phyloP scores from a whole-genome alignment of 1,140 invertebrate species.

The Sarcophaga peregrina region DNA sequence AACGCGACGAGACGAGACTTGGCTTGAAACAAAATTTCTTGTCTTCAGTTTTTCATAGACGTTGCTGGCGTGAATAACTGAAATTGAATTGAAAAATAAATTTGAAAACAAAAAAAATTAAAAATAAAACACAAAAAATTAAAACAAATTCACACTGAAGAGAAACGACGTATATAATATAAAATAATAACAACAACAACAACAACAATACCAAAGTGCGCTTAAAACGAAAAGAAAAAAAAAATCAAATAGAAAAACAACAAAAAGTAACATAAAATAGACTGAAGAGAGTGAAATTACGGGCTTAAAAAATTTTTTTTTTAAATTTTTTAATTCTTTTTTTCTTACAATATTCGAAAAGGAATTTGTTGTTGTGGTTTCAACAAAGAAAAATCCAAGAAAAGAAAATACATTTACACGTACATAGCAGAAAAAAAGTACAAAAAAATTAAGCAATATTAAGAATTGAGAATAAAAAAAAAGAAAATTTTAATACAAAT shows the following conservation, averaged over 20 bases:
- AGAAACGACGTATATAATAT: not conserved
- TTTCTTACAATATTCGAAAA: not conserved
- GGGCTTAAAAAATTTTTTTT: constrained; percentile 23
- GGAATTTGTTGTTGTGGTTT: not conserved
- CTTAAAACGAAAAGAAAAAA: constrained; percentile 29
- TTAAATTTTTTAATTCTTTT: not conserved
- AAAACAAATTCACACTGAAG: not conserved
- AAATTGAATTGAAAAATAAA: not conserved
- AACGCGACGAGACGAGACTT: constrained; percentile 16
- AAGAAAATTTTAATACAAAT: too few relatives aligned
- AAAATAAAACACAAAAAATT: not conserved
- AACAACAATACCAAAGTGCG: constrained; percentile 22
- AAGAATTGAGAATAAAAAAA: not conserved
- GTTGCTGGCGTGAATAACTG: constrained; percentile 29
- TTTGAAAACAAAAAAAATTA: not conserved
- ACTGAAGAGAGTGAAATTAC: constrained; percentile 29
- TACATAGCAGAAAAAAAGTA: not conserved
- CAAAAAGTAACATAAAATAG: constrained; percentile 7
- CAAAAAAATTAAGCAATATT: constrained; percentile 12
- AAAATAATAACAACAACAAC: not conserved
- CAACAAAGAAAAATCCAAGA: constrained; percentile 2
- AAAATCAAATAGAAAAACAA: not conserved
- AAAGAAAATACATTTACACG: not conserved
- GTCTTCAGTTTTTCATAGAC: constrained; percentile 41
- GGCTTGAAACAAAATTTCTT: constrained; percentile 36